A percentile compares a stretch with the other conserved stretches of the same genome.
Evolutionary conservation across 2,888 invertebrate genomes (phyloP).

Genomic region (Stenchaetothrips biformis): DNA sequence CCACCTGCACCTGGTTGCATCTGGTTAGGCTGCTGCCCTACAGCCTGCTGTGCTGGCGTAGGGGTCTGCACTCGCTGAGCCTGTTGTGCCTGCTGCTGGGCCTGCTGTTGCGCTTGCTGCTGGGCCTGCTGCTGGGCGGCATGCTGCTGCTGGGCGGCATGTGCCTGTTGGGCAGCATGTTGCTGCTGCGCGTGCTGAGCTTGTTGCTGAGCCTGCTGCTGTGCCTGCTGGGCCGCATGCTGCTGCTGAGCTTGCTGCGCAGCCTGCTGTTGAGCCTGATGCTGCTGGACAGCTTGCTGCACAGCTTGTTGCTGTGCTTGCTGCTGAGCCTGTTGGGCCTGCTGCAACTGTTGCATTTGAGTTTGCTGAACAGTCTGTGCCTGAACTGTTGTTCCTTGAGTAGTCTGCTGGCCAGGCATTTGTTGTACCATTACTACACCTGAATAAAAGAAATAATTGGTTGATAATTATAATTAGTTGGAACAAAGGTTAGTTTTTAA

Average conservation of each 20-base stretch:
- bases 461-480: neutral
- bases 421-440: neutral
- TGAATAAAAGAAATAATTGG: neutral
- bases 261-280: neutral
- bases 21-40: constrained; percentile 25
- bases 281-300: constrained; percentile 38
- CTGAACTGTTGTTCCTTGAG: constrained; percentile 41
- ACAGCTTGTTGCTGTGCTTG: constrained; percentile 40
- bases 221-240: constrained; percentile 41
- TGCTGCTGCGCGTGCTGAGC: constrained; percentile 38
- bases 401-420: constrained; percentile 36
- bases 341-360: constrained; percentile 39
- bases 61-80: constrained; percentile 34
- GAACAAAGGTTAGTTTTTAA: neutral
- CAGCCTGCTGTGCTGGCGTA: constrained; percentile 18
- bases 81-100: constrained; percentile 43
- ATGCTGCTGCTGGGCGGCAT: constrained; percentile 43
- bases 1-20: constrained; percentile 38
- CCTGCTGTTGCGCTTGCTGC: constrained; percentile 41
- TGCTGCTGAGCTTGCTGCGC: constrained; percentile 36
- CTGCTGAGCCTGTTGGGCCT: constrained; percentile 43
- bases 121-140: constrained; percentile 42
- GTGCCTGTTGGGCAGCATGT: constrained; percentile 43
- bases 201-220: constrained; percentile 33
- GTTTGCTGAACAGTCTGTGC: constrained; percentile 35